Evolutionary conservation across 2,113 vertebrate species (phyloP).

Genomic region (Passerina amoena): DNA sequence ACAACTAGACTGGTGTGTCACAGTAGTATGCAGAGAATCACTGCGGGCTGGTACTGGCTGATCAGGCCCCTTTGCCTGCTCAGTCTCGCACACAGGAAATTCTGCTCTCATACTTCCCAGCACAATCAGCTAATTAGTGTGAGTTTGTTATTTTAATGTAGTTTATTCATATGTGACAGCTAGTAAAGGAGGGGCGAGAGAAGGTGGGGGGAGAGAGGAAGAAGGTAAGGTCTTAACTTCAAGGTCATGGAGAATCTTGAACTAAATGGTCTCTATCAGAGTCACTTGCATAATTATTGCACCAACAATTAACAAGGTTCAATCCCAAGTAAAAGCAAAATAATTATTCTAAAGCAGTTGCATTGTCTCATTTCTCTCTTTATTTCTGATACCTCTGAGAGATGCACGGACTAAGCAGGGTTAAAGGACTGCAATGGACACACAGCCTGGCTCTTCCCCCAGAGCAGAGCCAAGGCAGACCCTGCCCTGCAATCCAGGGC

Average conservation of each 20-base stretch:
- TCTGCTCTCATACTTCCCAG: constrained; percentile 60
- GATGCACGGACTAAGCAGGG: not conserved
- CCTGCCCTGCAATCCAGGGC: not conserved
- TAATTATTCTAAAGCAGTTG: not conserved
- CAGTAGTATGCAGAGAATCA: not conserved
- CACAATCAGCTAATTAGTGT: constrained; percentile 69
- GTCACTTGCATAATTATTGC: constrained; percentile 26
- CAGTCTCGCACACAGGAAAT: constrained; percentile 2
- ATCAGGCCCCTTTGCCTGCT: constrained; percentile 25
- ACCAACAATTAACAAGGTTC: constrained; percentile 37
- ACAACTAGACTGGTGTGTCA: not conserved
- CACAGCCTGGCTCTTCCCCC: not conserved
- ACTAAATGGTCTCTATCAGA: constrained; percentile 50
- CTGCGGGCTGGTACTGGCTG: not conserved
- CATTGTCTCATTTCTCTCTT: not conserved
- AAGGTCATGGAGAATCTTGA: constrained; percentile 45
- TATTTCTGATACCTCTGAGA: not conserved
- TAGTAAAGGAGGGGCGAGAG: constrained; percentile 42
- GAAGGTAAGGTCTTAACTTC: constrained; percentile 54
- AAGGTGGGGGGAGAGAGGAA: constrained; percentile 22
- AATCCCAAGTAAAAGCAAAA: constrained; percentile 31
- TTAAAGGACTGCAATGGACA: not conserved
- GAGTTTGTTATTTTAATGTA: constrained; percentile 70
- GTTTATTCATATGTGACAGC: constrained; percentile 67
- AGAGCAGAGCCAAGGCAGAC: not conserved